phyloP scores from a whole-genome alignment of 2,888 invertebrate genomes.

The Podabrus alpinus region DNA sequence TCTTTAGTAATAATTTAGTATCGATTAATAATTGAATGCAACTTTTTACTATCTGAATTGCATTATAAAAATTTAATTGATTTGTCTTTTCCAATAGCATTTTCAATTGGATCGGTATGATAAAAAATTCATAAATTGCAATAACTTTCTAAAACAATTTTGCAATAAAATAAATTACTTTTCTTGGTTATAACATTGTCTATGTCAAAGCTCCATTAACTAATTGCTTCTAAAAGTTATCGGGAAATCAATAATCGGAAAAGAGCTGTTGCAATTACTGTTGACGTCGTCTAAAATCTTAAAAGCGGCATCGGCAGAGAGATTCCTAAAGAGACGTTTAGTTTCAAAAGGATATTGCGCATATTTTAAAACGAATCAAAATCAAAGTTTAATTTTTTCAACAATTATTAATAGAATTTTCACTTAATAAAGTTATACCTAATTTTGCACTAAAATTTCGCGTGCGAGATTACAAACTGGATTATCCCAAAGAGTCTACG shows the following conservation, averaged over 20 bases:
- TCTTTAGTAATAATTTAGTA: background rate
- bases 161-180: background rate
- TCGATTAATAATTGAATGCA: no score
- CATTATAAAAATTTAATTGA: background rate
- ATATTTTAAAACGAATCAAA: slow-evolving; percentile 11
- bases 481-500: no score
- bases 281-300: slow-evolving; percentile 16
- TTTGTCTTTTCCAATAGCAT: background rate
- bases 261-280: slow-evolving; percentile 12
- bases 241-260: slow-evolving; percentile 9
- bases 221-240: slow-evolving; percentile 16
- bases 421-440: background rate
- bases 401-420: background rate
- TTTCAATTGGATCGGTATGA: background rate
- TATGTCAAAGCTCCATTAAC: slow-evolving; percentile 17
- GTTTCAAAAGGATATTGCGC: slow-evolving; percentile 4
- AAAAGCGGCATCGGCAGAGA: slow-evolving; percentile 6
- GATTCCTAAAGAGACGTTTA: slow-evolving; percentile 6
- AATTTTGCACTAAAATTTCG: background rate
- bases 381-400: slow-evolving; percentile 1
- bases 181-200: slow-evolving; percentile 1
- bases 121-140: background rate
- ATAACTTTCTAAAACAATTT: background rate
- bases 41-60: background rate
- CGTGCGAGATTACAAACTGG: no score